Evolutionary conservation across 2,888 invertebrate species (phyloP), one percentile per base, ranked within the genome.

Genomic region (Alcis repandata): DNA sequence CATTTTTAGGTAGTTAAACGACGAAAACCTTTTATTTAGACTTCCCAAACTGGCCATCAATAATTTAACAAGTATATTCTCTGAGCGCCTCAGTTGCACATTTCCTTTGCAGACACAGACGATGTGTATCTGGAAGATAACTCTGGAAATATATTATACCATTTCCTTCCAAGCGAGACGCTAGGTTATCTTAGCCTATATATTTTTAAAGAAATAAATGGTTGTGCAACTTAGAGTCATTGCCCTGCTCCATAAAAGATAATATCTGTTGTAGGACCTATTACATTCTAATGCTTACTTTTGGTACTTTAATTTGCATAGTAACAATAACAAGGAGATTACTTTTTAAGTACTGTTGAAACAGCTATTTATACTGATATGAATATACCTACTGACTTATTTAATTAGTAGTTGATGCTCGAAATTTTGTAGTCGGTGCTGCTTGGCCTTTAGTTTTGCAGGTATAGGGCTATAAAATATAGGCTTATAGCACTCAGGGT

Each of bases 121-220:
- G 80, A 83, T 85, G 78, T 74, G 77, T 79, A 85, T 86, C 82
- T 73, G 67, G 66, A 56, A 82, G 84, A 83, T 86, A 86, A 81
- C 84, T 83, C 71, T 67, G 72, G 71, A 80, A 88, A 89, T 84
- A 80, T 87, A 87, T 86, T 87, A 81, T 80, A 77, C 84, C 82
- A 86, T 87, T 87, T 84, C 79, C 80, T 77, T 75, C 68, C 70
- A 62, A 69, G 78, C 78, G 79, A 79, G 80, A 79, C 80, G 78
- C 78, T 68, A 76, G 77, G 79, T 83, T 88, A 88, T 86, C 83
- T 81, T 74, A 67, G 75, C 79, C 84, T 81, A 85, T 89, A 70
- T 71, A 64, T 75, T 68, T 67, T 60, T 63, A 67, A 52, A 65
- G 58, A 71, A 69, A 69, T 70, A 71, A 74, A 70, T 68, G 62